Conservation (phyloP, 2,113 vertebrate species). For the Etheostoma cragini region DNA sequence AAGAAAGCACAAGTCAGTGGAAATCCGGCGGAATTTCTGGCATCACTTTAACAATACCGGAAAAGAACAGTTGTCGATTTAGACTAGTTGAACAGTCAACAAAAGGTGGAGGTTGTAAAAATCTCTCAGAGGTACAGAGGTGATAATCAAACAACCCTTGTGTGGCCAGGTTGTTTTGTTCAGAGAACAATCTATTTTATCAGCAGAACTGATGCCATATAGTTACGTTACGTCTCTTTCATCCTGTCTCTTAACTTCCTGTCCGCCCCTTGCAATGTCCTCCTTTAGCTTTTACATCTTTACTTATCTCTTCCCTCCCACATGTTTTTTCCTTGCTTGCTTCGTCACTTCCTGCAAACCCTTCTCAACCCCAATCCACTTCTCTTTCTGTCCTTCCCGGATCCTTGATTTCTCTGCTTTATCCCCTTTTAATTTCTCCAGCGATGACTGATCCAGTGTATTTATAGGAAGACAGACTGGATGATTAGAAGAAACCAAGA, state of each 20-base stretch:
- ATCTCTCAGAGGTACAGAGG: not conserved
- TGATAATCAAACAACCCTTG: not conserved
- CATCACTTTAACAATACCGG: too few relatives aligned
- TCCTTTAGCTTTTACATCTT: slow-evolving; percentile 60
- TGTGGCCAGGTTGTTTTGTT: slow-evolving; percentile 5
- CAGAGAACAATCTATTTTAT: slow-evolving; percentile 10
- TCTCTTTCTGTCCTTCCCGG: slow-evolving; percentile 18
- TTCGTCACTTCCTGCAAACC: slow-evolving; percentile 29
- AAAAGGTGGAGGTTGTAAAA: slow-evolving; percentile 9
- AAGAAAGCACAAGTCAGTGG: too few relatives aligned
- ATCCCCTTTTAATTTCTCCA: slow-evolving; percentile 18
- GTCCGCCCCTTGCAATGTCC: slow-evolving; percentile 16
- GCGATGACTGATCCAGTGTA: slow-evolving; percentile 44
- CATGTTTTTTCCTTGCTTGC: slow-evolving; percentile 38
- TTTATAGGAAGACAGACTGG: slow-evolving; percentile 61
- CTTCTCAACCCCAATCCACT: not conserved
- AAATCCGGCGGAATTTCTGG: too few relatives aligned
- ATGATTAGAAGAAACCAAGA: slow-evolving; percentile 72
- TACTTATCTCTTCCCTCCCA: slow-evolving; percentile 39
- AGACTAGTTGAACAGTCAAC: too few relatives aligned
- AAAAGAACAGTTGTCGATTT: too few relatives aligned
- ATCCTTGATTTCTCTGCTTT: slow-evolving; percentile 24
- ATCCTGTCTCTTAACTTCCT: not conserved
- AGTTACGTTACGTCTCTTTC: slow-evolving; percentile 13
- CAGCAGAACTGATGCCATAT: not conserved